Evolutionary conservation across 2,797 vertebrate species (phyloP).

Genomic region (Thaleichthys pacificus): DNA sequence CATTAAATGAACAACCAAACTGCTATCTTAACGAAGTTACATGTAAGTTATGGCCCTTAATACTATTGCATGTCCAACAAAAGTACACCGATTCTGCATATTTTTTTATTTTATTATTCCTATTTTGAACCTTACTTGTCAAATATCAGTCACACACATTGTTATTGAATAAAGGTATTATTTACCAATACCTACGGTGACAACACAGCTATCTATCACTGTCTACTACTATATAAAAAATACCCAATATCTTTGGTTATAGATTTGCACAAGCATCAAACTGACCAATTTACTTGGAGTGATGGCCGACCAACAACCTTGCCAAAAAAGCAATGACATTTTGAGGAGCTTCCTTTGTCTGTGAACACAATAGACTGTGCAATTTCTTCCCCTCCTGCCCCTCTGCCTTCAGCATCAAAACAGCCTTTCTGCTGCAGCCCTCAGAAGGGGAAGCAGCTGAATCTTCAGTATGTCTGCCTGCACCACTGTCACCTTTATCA

Average conservation of each 20-base stretch:
- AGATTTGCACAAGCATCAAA: background rate
- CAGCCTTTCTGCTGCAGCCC: conserved; percentile 1
- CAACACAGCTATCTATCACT: background rate
- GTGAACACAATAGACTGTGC: conserved; percentile 3
- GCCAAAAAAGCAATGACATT: conserved; percentile 11
- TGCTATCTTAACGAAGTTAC: no score
- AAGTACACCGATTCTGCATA: background rate
- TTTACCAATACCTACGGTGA: background rate
- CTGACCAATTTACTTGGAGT: background rate
- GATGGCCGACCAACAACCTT: background rate
- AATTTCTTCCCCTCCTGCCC: background rate
- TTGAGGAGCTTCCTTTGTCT: conserved; percentile 17
- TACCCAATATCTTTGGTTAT: background rate
- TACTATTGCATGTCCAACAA: no score
- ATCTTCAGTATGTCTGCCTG: background rate
- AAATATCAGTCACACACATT: no score
- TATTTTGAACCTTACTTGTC: background rate
- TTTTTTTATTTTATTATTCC: background rate
- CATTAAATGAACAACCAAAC: no score
- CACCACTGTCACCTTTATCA: conserved; percentile 6
- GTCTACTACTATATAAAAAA: background rate
- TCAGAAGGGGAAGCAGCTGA: background rate
- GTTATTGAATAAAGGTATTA: no score
- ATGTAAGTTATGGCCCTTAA: no score
- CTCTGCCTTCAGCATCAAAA: conserved; percentile 12